phyloP scores from a whole-genome alignment of 2,113 vertebrate genomes.

The Mola mola region DNA sequence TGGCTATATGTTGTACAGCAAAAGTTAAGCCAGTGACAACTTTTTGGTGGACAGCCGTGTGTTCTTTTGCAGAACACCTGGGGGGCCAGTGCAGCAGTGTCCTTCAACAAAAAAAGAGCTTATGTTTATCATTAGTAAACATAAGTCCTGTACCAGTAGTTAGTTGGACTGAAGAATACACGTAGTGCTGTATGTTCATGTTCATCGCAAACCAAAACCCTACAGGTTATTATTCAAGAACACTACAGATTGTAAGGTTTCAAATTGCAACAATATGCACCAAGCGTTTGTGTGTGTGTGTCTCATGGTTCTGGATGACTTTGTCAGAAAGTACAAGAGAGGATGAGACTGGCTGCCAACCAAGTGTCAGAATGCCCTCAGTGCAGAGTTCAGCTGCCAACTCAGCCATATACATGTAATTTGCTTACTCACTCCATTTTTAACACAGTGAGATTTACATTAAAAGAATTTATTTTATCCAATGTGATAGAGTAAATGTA shows the following conservation, averaged over 20 bases:
- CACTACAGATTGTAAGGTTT: slow-evolving; percentile 51
- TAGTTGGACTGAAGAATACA: neutral
- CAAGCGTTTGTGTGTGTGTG: slow-evolving; percentile 6
- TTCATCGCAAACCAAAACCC: slow-evolving; percentile 25
- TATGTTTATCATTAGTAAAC: too few relatives aligned
- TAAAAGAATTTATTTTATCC: slow-evolving; percentile 7
- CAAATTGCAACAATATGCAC: slow-evolving; percentile 16
- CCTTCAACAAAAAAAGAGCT: neutral
- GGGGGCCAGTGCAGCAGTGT: neutral
- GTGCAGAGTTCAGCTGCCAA: slow-evolving; percentile 49
- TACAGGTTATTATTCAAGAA: slow-evolving; percentile 40
- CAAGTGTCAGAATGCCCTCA: slow-evolving; percentile 42
- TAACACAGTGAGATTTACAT: slow-evolving; percentile 18
- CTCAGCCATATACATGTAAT: slow-evolving; percentile 33
- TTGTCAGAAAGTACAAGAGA: slow-evolving; percentile 25
- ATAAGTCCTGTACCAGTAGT: too few relatives aligned
- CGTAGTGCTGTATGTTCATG: too few relatives aligned
- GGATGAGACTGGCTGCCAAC: slow-evolving; percentile 34
- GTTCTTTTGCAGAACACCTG: neutral
- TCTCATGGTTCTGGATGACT: slow-evolving; percentile 22
- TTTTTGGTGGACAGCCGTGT: slow-evolving; percentile 4
- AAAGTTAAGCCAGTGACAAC: slow-evolving; percentile 1
- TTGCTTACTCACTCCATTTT: neutral
- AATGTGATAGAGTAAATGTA: slow-evolving; percentile 12
- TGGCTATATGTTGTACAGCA: neutral